Base-by-base conservation (phyloP, 2,888 invertebrate genomes). In the Hydrotaea diabolus region DNA sequence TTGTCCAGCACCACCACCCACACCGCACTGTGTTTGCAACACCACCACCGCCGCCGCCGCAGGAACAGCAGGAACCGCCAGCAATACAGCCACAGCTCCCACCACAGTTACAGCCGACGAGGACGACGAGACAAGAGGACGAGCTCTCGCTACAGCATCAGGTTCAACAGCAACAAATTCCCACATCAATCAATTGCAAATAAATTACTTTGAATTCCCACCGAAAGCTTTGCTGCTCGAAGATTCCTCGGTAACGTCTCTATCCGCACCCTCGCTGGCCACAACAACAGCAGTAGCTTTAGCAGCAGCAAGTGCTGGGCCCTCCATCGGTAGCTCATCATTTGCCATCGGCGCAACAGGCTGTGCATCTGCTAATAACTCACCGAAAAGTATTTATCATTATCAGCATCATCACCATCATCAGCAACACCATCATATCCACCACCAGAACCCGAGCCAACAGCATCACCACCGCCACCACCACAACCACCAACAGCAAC, bases 1-100 rank as follows among this genome's bases (percentile, higher is more conserved):
- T 88, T 89, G 89, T 87, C 89, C 91, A 87, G 90, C 87, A 82
- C 85, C 91, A 88, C 90, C 91, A 87, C 89, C 91, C 80, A 90
- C 90, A 87, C 90, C 91, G 82, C 86, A 86, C 77, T 81, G 79
- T 83, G 46, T 81, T 66, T 78, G 75, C 77, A 72, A 82, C 55
- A 80, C 80, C 46, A 82, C 75, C 23, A 31, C 39, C 75, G 26
- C 31, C 59, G 8, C 75, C 2, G 31, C 39, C 75, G 19, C 31
- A 46, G 8, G 9, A 82, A 84, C 86, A 89, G 87, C 87, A 86
- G 23, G 86, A 89, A 87, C 87, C 88, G 86, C 88, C 89, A 88
- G 86, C 89, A 87, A 86, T 89, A 86, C 88, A 89, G 87, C 87
- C 88, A 87, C 90, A 86, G 88, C 82, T 83, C 71, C 89, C 88